phyloP scores from a whole-genome alignment of 2,888 invertebrate species.

The Epirrita christyi region DNA sequence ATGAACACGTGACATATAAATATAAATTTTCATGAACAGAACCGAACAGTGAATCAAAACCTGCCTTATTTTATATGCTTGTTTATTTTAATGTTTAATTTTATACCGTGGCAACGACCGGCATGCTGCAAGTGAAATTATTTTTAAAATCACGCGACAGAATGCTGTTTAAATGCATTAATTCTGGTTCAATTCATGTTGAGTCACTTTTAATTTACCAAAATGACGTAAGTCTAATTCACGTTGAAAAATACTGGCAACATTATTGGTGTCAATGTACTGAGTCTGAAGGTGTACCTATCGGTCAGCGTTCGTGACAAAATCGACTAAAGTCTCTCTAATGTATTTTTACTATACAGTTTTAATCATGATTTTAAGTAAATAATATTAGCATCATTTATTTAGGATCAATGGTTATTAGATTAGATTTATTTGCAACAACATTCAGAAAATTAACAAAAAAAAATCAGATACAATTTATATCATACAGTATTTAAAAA shows the following conservation, averaged over 20 bases:
- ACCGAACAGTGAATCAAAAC: conserved; percentile 67
- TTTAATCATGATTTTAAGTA: too few species aligned
- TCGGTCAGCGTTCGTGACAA: conserved; percentile 20
- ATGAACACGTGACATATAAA: conserved; percentile 30
- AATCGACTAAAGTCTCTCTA: neutral
- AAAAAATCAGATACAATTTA: too few species aligned
- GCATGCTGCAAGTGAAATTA: conserved; percentile 41
- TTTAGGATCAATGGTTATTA: too few species aligned
- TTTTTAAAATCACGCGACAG: conserved; percentile 46
- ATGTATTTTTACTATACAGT: too few species aligned
- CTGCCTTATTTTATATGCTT: conserved; percentile 72
- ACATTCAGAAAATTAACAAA: too few species aligned
- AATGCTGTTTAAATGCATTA: conserved; percentile 38
- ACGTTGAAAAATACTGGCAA: conserved; percentile 31
- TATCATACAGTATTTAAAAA: too few species aligned
- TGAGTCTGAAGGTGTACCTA: conserved; percentile 30
- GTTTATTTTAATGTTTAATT: conserved; percentile 82
- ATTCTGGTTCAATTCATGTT: conserved; percentile 31
- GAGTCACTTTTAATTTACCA: conserved; percentile 31
- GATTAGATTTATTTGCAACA: too few species aligned
- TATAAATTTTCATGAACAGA: conserved; percentile 55
- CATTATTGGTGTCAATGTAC: conserved; percentile 31
- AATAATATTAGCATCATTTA: too few species aligned
- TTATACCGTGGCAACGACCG: conserved; percentile 78
- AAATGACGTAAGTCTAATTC: conserved; percentile 30